phyloP scores from a whole-genome alignment of 2,797 vertebrate genomes.

The Ciconia nigra region DNA sequence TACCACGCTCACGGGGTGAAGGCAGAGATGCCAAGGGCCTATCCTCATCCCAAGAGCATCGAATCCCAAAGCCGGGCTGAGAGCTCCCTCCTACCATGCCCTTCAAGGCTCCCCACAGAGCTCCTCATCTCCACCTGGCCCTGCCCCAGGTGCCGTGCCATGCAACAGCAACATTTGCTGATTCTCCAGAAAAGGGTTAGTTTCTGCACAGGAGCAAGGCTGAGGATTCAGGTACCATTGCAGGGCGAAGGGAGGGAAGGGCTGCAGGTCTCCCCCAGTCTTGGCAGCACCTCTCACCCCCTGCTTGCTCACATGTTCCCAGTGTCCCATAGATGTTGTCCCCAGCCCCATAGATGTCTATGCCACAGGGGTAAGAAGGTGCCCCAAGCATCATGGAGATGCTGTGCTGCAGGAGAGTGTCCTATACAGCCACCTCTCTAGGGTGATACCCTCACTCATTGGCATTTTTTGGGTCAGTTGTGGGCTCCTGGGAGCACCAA shows the following conservation, averaged over 20 bases:
- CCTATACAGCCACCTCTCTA: background rate
- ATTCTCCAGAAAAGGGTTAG: background rate
- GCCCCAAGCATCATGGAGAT: background rate
- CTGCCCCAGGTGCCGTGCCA: background rate
- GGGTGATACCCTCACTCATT: fast-evolving
- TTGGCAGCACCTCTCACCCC: background rate
- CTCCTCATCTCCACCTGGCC: background rate
- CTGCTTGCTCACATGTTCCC: background rate
- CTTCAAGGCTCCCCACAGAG: background rate
- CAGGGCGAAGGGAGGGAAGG: background rate
- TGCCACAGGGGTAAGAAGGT: background rate
- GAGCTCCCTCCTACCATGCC: fast-evolving
- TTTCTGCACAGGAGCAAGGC: background rate
- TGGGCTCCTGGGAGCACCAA: background rate
- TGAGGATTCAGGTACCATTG: background rate
- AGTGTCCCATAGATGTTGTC: background rate
- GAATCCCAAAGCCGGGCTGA: background rate
- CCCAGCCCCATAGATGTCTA: background rate
- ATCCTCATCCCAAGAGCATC: background rate
- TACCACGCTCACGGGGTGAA: fast-evolving
- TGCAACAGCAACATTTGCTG: background rate
- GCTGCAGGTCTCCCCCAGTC: background rate
- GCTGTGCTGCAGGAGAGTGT: background rate
- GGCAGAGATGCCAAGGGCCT: background rate
- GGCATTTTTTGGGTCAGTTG: background rate